Base-by-base conservation (phyloP, 2,888 invertebrate species). In the Drosophila vallismaia region DNA sequence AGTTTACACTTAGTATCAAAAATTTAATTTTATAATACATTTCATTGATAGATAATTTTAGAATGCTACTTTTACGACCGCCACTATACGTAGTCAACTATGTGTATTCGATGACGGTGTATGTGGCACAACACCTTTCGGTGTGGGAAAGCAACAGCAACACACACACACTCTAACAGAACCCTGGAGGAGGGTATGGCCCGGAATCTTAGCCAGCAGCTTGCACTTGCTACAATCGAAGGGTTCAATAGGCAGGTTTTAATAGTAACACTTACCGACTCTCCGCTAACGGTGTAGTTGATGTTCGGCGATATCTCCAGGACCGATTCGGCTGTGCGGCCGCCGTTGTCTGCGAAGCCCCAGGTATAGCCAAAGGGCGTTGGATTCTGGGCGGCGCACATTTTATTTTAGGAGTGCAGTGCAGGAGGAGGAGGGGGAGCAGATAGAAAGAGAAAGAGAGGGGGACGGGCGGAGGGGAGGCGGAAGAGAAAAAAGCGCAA, bases 341-440 rank as follows among this genome's bases (percentile, higher is more conserved):
- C 89, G 67, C 90, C 89, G 85, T 91, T 92, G 85, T 91, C 92
- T 75, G 92, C 88, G 81, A 92, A 92, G 67, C 91, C 91, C 92
- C 92, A 92, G 76, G 92, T 89, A 76, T 92, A 92, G 79, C 92
- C 92, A 75, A 92, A 92, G 88, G 91, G 89, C 79, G 90, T 90
- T 74, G 92, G 91, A 82, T 92, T 92, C 86, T 92, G 92, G 74
- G 92, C 92, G 80, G 92, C 92, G 89, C 91, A 92, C 91, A 92
- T 92, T 88, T 72, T 80, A 80, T 77, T 55, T 86, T 68, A 78
- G 82, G 76, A 81, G 73, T 71, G 71, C 77, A 74, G 70, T 75
- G 71, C 76, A 81, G 74, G 69, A 78, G 75, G 74, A 70, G 40
- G 48, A 49, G 54, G 73, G 40, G 38, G 31, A 36, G n/a, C 14